phyloP scores from a whole-genome alignment of 1,140 invertebrate species.

The Dinothrombium tinctorium region DNA sequence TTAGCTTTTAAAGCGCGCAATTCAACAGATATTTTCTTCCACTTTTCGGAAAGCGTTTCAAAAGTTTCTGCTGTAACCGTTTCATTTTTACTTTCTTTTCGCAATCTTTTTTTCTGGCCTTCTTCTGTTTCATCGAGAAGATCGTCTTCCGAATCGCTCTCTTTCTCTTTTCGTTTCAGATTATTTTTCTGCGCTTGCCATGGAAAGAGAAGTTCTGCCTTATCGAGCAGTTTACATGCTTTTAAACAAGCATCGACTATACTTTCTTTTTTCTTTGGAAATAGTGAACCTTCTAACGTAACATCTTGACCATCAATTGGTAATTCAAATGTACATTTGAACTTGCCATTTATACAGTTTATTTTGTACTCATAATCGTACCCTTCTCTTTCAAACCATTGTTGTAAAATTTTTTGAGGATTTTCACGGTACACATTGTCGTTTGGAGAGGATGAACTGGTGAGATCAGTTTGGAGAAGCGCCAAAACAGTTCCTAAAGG shows the following conservation, averaged over 20 bases:
- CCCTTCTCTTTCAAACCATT: constrained; percentile 11
- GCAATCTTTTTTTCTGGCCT: neutral
- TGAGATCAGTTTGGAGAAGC: neutral
- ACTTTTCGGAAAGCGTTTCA: constrained; percentile 9
- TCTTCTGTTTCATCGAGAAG: constrained; percentile 9
- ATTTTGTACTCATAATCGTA: constrained; percentile 11
- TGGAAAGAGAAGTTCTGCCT: constrained; percentile 9
- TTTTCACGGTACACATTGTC: constrained; percentile 7
- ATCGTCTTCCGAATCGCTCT: constrained; percentile 3
- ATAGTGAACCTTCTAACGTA: constrained; percentile 3
- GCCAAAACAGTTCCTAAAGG: neutral
- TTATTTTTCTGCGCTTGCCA: constrained; percentile 9
- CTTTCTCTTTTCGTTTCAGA: constrained; percentile 1
- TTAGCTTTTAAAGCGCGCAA: constrained; percentile 5
- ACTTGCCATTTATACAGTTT: constrained; percentile 5
- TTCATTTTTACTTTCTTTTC: constrained; percentile 4
- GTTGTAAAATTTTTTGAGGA: constrained; percentile 9
- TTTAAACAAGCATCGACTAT: constrained; percentile 7
- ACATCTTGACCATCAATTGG: constrained; percentile 11
- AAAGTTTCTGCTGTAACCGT: neutral
- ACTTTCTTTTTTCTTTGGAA: constrained; percentile 10
- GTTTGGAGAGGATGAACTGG: neutral
- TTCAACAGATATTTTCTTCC: constrained; percentile 10
- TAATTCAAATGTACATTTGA: constrained; percentile 9
- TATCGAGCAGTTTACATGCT: constrained; percentile 10